Evolutionary conservation across 2,797 vertebrate species (phyloP).

Genomic region (Columba guinea): DNA sequence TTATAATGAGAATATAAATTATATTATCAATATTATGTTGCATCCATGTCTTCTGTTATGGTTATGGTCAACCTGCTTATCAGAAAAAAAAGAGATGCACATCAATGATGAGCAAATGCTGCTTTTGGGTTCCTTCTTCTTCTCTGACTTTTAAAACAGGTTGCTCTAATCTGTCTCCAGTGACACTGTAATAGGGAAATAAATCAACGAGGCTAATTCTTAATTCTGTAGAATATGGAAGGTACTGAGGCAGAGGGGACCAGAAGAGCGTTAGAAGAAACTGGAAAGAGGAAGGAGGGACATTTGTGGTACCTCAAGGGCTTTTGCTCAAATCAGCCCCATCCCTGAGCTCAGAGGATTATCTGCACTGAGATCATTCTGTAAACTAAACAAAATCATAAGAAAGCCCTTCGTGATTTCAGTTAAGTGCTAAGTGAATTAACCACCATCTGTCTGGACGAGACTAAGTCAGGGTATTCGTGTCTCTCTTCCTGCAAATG

Average conservation of each 20-base stretch:
- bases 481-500: background rate
- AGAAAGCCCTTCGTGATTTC: background rate
- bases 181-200: background rate
- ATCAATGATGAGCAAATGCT: background rate
- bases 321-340: slow-evolving; percentile 40
- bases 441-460: background rate
- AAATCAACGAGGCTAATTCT: background rate
- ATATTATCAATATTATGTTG: background rate
- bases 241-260: slow-evolving; percentile 22
- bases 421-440: background rate
- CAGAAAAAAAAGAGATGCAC: background rate
- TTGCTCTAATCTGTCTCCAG: slow-evolving; percentile 33
- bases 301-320: background rate
- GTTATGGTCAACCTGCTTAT: background rate
- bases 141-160: slow-evolving; percentile 20
- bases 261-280: slow-evolving; percentile 45
- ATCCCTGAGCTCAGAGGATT: slow-evolving; percentile 47
- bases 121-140: background rate
- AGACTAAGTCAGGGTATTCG: background rate
- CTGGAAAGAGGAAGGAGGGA: background rate
- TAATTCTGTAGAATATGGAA: slow-evolving; percentile 40
- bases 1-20: background rate
- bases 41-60: background rate
- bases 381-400: background rate
- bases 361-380: background rate